These are phyloP conservation scores for Drosophila funebris DNA, from an alignment of 1,140 invertebrate species.

Conservation along the genomic window DNA sequence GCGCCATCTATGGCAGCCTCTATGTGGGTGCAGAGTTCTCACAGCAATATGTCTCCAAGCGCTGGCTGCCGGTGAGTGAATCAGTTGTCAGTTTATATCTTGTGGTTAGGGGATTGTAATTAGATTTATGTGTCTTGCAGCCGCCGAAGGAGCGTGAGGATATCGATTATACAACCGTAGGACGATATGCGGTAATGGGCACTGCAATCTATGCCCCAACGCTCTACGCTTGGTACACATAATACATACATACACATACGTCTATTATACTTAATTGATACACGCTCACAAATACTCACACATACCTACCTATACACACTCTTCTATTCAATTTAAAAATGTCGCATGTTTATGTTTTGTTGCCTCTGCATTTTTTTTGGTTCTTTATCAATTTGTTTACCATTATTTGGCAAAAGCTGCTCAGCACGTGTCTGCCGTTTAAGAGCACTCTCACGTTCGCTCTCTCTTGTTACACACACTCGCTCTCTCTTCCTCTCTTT, in stretches of 20 bases:
- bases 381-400: constrained; percentile 56
- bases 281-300: constrained; percentile 7
- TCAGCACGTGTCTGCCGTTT: constrained; percentile 52
- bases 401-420: constrained; percentile 27
- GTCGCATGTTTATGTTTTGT: constrained; percentile 59
- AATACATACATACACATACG: background rate
- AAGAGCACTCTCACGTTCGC: constrained; percentile 10
- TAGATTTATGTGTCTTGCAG: constrained; percentile 51
- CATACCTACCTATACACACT: constrained; percentile 21
- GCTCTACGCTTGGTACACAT: constrained; percentile 86
- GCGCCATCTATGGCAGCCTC: constrained; percentile 90
- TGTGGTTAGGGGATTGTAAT: constrained; percentile 20
- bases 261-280: constrained; percentile 32
- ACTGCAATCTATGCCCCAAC: constrained; percentile 86
- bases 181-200: constrained; percentile 86
- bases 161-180: constrained; percentile 85
- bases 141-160: constrained; percentile 63
- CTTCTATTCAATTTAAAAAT: constrained; percentile 57
- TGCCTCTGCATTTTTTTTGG: constrained; percentile 37
- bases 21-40: constrained; percentile 91
- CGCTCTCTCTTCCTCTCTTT: constrained; percentile 46
- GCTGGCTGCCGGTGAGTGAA: constrained; percentile 60
- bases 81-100: background rate
- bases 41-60: constrained; percentile 89
- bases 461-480: constrained; percentile 1